Base-by-base conservation (phyloP, 1,140 invertebrate genomes). In the Drosophila ananassae region DNA sequence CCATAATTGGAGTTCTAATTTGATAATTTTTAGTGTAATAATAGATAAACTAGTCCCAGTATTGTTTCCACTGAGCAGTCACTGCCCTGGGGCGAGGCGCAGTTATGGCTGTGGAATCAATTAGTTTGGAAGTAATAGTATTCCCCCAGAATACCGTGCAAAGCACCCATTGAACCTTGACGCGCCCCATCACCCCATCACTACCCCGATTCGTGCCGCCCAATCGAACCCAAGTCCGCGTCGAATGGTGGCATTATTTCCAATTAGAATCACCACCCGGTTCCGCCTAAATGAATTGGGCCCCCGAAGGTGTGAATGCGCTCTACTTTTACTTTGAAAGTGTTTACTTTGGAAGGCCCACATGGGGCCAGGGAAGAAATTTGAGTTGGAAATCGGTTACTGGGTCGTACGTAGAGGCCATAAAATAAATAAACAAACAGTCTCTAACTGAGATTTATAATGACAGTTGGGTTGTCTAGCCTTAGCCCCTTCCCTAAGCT, bases 391-490 rank as follows among this genome's bases (percentile, higher is more conserved):
- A 69, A 69, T 71, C 64, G 44, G 67, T 69, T 57, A 69, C 41
- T 69, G 64, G 64, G 51, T 50, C 52, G 66, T 48, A 64, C 50
- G 62, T 41, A 10, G 13, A 41, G 8, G 32, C 9, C 8, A 34
- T 34, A 10, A 9, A 71, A 2, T 3, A 32, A 60, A 59, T 46
- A 13, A 4, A 13, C 41, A 13, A 30, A 44, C 50, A 78, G 51
- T 62, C 54, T 63, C 50, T 66, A 83, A 83, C 79, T 76, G 63
- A 83, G 79, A 83, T 76, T 75, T 79, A 79, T 76, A 75, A 59
- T 59, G 25, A 83, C 72, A 63, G 79, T 17, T 17, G 17, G 1
- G 17, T 17, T 17, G 17, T 17, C 17, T 17, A 17, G 17, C 17
- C 17, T 17, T 17, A 17, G 17, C 17, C 17, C 17, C 17, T 17